These are phyloP conservation scores for Gambelia wislizenii DNA, from an alignment of 2,797 vertebrate genomes.

Conservation along the genomic window DNA sequence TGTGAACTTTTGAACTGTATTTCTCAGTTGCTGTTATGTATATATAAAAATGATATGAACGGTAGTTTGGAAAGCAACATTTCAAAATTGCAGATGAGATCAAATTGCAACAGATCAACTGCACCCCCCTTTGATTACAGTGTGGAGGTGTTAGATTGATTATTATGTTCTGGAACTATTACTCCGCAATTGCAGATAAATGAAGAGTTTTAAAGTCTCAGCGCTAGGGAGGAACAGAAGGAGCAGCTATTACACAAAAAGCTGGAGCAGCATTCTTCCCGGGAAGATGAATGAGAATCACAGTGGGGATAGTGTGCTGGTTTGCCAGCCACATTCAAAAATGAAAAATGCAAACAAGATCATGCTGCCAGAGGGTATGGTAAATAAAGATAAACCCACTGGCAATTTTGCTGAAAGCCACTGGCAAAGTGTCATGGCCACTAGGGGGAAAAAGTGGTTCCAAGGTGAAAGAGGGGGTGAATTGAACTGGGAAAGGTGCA, in stretches of 20 bases:
- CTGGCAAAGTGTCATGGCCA: conserved; percentile 41
- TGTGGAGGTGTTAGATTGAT: conserved; percentile 49
- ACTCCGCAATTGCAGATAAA: conserved; percentile 57
- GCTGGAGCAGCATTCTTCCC: conserved; percentile 45
- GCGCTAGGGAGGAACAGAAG: conserved; percentile 50
- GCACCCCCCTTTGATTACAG: conserved; percentile 33
- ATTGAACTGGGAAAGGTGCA: not conserved
- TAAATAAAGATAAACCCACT: conserved; percentile 57
- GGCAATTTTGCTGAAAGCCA: conserved; percentile 50
- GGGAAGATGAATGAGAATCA: conserved; percentile 57
- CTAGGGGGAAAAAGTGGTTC: conserved; percentile 53
- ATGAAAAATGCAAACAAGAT: conserved; percentile 63
- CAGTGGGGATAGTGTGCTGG: conserved; percentile 45
- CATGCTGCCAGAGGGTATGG: conserved; percentile 60
- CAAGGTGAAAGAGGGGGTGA: not conserved
- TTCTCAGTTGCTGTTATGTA: conserved; percentile 14
- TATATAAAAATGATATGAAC: not conserved
- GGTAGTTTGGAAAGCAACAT: conserved; percentile 49
- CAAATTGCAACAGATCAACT: conserved; percentile 57
- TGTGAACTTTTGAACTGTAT: conserved; percentile 58
- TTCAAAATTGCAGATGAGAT: conserved; percentile 59
- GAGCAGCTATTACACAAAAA: conserved; percentile 56
- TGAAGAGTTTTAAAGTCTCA: conserved; percentile 47
- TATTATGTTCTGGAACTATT: conserved; percentile 55
- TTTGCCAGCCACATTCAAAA: conserved; percentile 57